Evolutionary conservation across 92 coral and sea anemone species (phyloP), one percentile per base, ranked within the genome.

Genomic region (Palythoa heliodiscus): DNA sequence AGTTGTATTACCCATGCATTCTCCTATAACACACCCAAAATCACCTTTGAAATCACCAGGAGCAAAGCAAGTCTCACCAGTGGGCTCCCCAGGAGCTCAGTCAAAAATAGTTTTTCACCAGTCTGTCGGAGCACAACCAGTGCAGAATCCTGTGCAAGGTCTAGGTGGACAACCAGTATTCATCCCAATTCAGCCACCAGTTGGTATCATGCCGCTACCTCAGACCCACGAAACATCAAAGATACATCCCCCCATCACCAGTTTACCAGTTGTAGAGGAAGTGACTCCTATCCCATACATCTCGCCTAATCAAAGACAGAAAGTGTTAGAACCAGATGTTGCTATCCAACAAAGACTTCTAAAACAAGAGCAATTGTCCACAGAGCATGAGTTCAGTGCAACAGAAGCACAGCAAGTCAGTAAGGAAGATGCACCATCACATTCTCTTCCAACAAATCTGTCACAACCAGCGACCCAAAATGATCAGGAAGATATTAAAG

Each of bases 41-140:
- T 58, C 73, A 64, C 61, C 24, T 24, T 9, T 53, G 48, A 35
- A 76, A 24, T 76, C 81, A 24, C 81, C 81, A 53, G 67, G 19
- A 25, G 81, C 63, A 53, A 57, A 38, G 47, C 68, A 29, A 76
- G 68, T 16, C 7, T 76, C 81, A 39, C 74, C 64, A 24, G 22
- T 64, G 15, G 54, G 47, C 7, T 80, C 84, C 5, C 75, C 74
- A n/a, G 63, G 43, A 12, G 1, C 1, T 0, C 72, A 43, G n/a
- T 13, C 84, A 47, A 80, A 20, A 13, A 1, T 37, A 12, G 55
- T 63, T 12, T 23, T 52, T 5, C 4, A 22, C 13, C 71, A 15
- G 10, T 78, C 83, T 7, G 17, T 52, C 11, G 38, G 55, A 47
- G 38, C 74, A 7, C 84, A 64, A 17, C 84, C 60, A 38, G 38